Percentiles rank a stretch among this genome's conserved stretches.
These are phyloP conservation scores for Drosophila fuyamai DNA, from an alignment of 1,140 invertebrate genomes.

Conservation along the genomic window DNA sequence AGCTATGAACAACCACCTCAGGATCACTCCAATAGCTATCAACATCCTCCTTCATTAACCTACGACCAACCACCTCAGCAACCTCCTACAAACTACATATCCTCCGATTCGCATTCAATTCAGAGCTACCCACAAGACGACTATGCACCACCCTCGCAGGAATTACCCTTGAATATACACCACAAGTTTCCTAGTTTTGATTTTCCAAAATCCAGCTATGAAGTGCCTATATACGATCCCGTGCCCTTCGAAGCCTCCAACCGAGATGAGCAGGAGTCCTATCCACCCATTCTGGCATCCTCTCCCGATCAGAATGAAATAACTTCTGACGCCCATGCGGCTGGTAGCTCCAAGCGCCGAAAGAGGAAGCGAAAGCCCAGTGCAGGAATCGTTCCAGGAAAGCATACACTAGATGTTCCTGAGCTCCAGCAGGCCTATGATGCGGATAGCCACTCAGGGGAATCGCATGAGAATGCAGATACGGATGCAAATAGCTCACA, in stretches of 20 bases:
- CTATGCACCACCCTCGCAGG: constrained; percentile 63
- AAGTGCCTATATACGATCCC: constrained; percentile 81
- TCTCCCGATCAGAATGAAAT: constrained; percentile 36
- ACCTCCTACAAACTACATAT: constrained; percentile 19
- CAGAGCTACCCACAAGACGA: constrained; percentile 58
- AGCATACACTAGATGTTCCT: constrained; percentile 74
- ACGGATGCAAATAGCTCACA: constrained; percentile 59
- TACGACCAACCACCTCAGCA: constrained; percentile 30
- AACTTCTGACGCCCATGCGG: constrained; percentile 49
- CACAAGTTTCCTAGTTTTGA: constrained; percentile 75
- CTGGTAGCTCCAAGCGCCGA: constrained; percentile 53
- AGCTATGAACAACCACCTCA: constrained; percentile 14
- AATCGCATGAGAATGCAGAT: constrained; percentile 42
- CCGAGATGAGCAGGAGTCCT: constrained; percentile 69
- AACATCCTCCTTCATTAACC: constrained; percentile 9
- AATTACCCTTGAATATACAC: constrained; percentile 70
- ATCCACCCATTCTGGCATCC: constrained; percentile 57
- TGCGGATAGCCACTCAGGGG: constrained; percentile 42
- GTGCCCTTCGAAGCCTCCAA: constrained; percentile 77
- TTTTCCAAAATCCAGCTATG: constrained; percentile 80
- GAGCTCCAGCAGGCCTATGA: constrained; percentile 77
- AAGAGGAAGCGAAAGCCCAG: constrained; percentile 59
- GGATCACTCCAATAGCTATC: not conserved
- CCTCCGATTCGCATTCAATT: constrained; percentile 21
- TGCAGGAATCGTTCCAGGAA: constrained; percentile 35